phyloP scores from a whole-genome alignment of 1,140 invertebrate species.

The Ceratina australensis region DNA sequence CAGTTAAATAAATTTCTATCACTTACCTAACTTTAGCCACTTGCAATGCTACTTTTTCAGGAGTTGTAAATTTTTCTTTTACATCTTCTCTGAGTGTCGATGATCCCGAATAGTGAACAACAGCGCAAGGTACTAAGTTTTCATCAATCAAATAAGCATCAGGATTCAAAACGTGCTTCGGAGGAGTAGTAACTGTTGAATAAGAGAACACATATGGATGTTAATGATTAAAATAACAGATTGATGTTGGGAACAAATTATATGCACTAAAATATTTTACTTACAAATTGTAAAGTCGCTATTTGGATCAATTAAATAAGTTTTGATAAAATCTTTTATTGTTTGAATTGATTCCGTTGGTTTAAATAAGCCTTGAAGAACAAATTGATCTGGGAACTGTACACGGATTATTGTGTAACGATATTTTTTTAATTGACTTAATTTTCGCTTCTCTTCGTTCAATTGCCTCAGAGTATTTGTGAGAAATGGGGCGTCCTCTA shows the following conservation, averaged over 20 bases:
- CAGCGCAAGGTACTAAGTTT: constrained; percentile 87
- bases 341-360: constrained; percentile 84
- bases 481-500: constrained; percentile 85
- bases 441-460: constrained; percentile 81
- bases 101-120: constrained; percentile 84
- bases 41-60: constrained; percentile 73
- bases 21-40: constrained; percentile 77
- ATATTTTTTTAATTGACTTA: constrained; percentile 84
- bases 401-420: constrained; percentile 87
- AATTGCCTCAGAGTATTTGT: constrained; percentile 83
- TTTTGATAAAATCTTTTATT: constrained; percentile 86
- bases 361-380: constrained; percentile 89
- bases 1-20: too few relatives aligned
- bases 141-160: constrained; percentile 83
- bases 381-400: constrained; percentile 89
- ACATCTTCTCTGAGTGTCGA: constrained; percentile 76
- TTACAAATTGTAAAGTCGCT: constrained; percentile 87
- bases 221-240: too few relatives aligned
- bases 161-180: constrained; percentile 83
- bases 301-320: constrained; percentile 82
- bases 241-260: too few relatives aligned
- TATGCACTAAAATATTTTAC: constrained; percentile 16
- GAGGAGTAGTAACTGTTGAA: constrained; percentile 86
- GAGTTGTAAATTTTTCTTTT: constrained; percentile 77
- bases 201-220: constrained; percentile 46